These are phyloP conservation scores for Meganola albula DNA, from an alignment of 2,888 invertebrate species.

Conservation along the genomic window DNA sequence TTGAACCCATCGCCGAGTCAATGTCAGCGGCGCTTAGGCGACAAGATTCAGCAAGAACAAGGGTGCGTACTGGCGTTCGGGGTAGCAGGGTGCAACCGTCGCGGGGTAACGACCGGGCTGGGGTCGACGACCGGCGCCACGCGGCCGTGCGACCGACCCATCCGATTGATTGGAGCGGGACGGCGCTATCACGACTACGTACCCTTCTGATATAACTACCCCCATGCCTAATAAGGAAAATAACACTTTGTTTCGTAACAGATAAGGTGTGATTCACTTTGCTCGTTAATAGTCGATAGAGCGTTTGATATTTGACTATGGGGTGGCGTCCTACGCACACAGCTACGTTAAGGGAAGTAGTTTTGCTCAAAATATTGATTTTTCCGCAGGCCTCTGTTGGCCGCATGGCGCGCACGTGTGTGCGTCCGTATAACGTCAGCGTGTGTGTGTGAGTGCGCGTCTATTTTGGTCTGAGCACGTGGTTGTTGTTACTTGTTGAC, in stretches of 20 bases:
- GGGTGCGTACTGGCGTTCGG: slow-evolving; percentile 62
- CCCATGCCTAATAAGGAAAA: slow-evolving; percentile 47
- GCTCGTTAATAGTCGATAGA: slow-evolving; percentile 29
- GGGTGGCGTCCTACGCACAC: slow-evolving; percentile 55
- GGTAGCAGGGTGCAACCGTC: slow-evolving; percentile 74
- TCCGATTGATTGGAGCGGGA: slow-evolving; percentile 74
- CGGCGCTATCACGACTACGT: slow-evolving; percentile 48
- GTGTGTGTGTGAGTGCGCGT: slow-evolving; percentile 47
- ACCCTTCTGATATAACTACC: slow-evolving; percentile 67
- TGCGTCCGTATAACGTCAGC: slow-evolving; percentile 30
- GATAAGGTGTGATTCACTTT: slow-evolving; percentile 58
- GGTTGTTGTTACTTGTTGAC: slow-evolving; percentile 74
- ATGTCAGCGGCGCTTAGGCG: slow-evolving; percentile 63
- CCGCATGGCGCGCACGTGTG: slow-evolving; percentile 40
- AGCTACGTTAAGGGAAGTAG: slow-evolving; percentile 66
- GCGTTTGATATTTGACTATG: slow-evolving; percentile 30
- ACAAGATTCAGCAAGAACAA: slow-evolving; percentile 68
- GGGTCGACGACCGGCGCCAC: slow-evolving; percentile 73
- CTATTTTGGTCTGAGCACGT: slow-evolving; percentile 74
- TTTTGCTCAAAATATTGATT: slow-evolving; percentile 78
- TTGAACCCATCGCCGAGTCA: slow-evolving; percentile 64
- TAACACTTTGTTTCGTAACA: slow-evolving; percentile 49
- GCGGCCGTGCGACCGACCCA: slow-evolving; percentile 64
- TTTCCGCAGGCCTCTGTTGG: slow-evolving; percentile 62
- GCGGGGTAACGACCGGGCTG: slow-evolving; percentile 71